phyloP scores from a whole-genome alignment of 2,888 invertebrate species.

The Conops quadrifasciatus region DNA sequence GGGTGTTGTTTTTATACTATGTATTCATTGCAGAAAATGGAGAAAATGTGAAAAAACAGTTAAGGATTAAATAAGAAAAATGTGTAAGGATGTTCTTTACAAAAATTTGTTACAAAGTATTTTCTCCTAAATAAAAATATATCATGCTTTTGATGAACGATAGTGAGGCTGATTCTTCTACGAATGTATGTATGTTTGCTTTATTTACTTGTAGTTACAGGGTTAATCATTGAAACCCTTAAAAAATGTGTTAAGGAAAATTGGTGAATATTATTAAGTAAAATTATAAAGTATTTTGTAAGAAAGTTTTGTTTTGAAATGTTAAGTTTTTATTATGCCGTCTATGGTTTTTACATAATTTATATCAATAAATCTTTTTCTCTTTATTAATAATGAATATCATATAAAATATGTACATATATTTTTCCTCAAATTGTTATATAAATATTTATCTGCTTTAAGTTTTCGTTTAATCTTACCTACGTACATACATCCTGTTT shows the following conservation, averaged over 20 bases:
- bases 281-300: background rate
- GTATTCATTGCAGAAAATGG: background rate
- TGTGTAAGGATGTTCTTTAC: conserved; percentile 3
- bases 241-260: background rate
- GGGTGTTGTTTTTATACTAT: background rate
- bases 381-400: background rate
- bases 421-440: background rate
- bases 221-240: background rate
- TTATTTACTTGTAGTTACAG: background rate
- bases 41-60: background rate
- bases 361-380: background rate
- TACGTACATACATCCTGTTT: background rate
- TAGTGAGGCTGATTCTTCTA: background rate
- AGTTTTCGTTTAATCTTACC: background rate
- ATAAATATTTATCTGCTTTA: background rate
- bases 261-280: too few relatives aligned
- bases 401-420: background rate
- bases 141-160: conserved; percentile 1
- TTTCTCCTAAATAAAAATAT: background rate
- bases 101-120: background rate
- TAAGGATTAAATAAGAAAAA: background rate
- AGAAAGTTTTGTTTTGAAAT: background rate
- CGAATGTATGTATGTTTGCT: background rate
- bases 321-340: too few relatives aligned
- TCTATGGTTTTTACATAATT: too few relatives aligned